Evolutionary conservation across 2,113 vertebrate species (phyloP).

Genomic region (Mesoclemmys tuberculata): DNA sequence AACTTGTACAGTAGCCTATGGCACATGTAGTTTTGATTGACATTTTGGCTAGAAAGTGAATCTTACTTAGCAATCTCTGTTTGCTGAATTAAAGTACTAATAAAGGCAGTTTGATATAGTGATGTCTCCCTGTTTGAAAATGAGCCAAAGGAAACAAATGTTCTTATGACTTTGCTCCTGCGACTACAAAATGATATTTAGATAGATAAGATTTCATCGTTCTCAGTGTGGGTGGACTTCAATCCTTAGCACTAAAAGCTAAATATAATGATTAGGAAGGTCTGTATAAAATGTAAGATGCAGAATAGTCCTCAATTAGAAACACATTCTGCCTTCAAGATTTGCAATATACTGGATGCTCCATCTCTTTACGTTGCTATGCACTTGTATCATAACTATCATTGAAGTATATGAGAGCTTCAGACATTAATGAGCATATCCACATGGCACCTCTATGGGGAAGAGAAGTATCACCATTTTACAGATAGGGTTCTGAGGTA

Average conservation of each 20-base stretch:
- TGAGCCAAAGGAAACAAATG: constrained; percentile 16
- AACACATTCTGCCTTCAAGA: background rate
- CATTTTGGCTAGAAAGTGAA: constrained; percentile 44
- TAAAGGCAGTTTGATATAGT: constrained; percentile 36
- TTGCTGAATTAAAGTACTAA: constrained; percentile 59
- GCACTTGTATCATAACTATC: background rate
- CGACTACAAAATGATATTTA: constrained; percentile 5
- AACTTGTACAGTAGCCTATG: constrained; percentile 23
- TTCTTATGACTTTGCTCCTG: background rate
- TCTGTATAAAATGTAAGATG: background rate
- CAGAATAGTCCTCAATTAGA: background rate
- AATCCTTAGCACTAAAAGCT: constrained; percentile 1
- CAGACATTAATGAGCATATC: background rate
- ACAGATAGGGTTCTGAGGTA: background rate
- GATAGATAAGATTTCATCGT: constrained; percentile 22
- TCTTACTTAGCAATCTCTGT: constrained; percentile 53
- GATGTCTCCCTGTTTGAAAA: constrained; percentile 51
- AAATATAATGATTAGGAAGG: background rate
- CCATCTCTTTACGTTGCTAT: background rate
- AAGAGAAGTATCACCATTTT: background rate
- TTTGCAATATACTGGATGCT: background rate
- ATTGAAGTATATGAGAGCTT: background rate
- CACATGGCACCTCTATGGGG: background rate
- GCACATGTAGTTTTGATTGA: constrained; percentile 52
- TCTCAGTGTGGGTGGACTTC: background rate